Conservation (phyloP, 2,888 invertebrate species). For the Agonopterix heracliana region DNA sequence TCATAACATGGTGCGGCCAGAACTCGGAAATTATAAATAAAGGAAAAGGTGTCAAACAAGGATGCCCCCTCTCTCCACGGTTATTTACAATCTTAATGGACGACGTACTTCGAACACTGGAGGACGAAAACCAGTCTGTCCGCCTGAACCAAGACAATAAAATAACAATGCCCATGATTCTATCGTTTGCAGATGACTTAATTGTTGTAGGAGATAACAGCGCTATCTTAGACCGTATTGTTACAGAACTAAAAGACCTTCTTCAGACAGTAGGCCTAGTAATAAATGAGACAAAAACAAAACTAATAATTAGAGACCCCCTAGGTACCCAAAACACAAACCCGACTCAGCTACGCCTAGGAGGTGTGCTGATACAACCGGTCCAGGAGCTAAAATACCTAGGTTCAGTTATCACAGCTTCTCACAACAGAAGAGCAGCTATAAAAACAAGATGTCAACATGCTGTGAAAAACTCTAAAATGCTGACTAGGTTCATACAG, state of each 20-base stretch:
- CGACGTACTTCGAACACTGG: not conserved
- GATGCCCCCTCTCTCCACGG: not conserved
- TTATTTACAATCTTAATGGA: not conserved
- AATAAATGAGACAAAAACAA: not conserved
- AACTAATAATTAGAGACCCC: not conserved
- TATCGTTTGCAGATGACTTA: not conserved
- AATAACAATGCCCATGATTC: not conserved
- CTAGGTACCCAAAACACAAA: not conserved
- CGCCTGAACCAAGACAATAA: not conserved
- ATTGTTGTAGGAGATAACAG: not conserved
- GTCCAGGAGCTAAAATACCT: not conserved
- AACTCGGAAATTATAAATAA: not conserved
- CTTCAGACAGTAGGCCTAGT: not conserved
- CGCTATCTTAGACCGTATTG: not conserved
- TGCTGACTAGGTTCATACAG: not conserved
- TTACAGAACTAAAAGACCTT: not conserved
- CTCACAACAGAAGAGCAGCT: not conserved
- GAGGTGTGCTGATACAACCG: not conserved
- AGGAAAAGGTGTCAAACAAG: conserved; percentile 1
- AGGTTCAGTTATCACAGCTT: not conserved
- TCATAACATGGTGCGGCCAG: not conserved
- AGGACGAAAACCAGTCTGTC: not conserved
- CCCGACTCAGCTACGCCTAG: not conserved
- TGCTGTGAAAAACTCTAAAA: not conserved
- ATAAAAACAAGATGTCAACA: not conserved